Evolutionary conservation across 1,140 invertebrate genomes (phyloP), one percentile per base, ranked within the genome.

Genomic region (Aphelinus atriplicis): DNA sequence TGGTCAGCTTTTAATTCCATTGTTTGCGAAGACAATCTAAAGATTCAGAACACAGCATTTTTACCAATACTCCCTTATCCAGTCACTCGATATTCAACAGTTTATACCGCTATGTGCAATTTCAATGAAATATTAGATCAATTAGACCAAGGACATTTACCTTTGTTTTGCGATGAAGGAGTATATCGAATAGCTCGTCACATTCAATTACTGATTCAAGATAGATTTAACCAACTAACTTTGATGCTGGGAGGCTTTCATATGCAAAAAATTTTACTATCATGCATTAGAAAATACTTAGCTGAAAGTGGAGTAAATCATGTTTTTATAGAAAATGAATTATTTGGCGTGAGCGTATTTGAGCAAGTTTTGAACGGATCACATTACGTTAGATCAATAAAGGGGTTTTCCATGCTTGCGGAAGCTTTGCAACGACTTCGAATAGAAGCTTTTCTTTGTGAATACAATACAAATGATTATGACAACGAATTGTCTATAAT

Each of bases 1-100:
- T 73, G 71, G 60, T 53, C 76, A 55, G 71, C 64, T 4, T 77
- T 64, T 42, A 77, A 77, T 53, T 73, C 76, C 3, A 42, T 62
- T 9, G 42, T 77, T 7, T 10, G 4, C 2, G 55, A 61, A 53
- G 71, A 69, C 63, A 46, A 61, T 26, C 6, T 65, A 47, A 0
- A 10, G 47, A 66, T 46, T 6, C 70, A 73, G 61, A 57, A 50
- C 1, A 45, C 46, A 2, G 71, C 26, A 46, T 77, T 77, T 77
- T 53, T 73, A 47, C 76, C 76, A 4, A 60, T 74, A 66, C 50
- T 77, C 3, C 66, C 71, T 1, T 64, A 68, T 62, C 64, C 64
- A 7, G 64, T 74, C 5, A 77, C 58, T 2, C 64, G 73, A 4
- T 77, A 69, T 56, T 62, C 70, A 1, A 77, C 76, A 1, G 65